Base-by-base conservation (phyloP, 2,888 invertebrate species). In the Euplagia quadripunctaria region DNA sequence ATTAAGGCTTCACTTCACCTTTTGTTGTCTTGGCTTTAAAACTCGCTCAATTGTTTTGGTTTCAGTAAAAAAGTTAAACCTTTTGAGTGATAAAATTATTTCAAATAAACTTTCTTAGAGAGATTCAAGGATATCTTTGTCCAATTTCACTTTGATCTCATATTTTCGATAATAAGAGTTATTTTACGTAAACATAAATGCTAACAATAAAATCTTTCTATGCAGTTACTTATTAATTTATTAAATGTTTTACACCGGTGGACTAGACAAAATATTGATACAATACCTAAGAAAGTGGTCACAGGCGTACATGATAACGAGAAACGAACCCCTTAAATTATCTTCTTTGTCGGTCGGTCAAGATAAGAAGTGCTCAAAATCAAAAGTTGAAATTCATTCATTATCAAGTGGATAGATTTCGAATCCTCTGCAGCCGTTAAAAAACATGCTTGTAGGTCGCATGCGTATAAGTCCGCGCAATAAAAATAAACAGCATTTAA, bases 101-200 rank as follows among this genome's bases (percentile, higher is more conserved):
- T 68, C 9, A 16, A 74, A 70, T 69, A 78, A 82, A 84, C 74
- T 81, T 84, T 82, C 63, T 55, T 66, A 12, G 52, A 68, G 71
- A 76, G 73, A 80, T 77, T 80, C 78, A 52, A 77, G 63, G 75
- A 82, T 83, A 82, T 76, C 69, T 64, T 75, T n/a, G 49, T 74
- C 70, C 75, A 72, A 72, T 77, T 78, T 80, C 71, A 66, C 81
- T 86, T 87, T 86, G 84, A 87, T 84, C 75, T 77, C 8, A 67
- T 55, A 70, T 82, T 82, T 76, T 66, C 17, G n/a, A 51, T 64
- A 80, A 77, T 75, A 66, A 74, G 79, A 74, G 80, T 80, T 74
- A 51, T 76, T 79, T 73, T 70, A 9, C 31, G 55, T 20, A 64
- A 64, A n/a, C 31, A 42, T 31, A 17, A 73, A 42, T 14, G 20